Percentiles rank a stretch among this genome's conserved stretches.
Conservation (phyloP, 2,113 vertebrate genomes). For the Phyllopteryx taeniolatus region DNA sequence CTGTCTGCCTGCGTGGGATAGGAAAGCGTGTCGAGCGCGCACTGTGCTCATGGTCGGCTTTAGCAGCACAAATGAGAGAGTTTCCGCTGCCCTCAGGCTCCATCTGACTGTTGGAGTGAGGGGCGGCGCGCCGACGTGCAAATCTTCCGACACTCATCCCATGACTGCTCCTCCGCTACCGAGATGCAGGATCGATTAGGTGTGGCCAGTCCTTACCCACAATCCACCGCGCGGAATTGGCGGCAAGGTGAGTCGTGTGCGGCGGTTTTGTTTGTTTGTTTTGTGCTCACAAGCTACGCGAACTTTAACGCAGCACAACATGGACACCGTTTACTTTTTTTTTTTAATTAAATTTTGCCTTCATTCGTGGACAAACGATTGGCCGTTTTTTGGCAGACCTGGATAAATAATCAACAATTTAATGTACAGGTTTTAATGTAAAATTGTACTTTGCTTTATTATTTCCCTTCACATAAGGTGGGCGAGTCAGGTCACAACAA, state of each 20-base stretch:
- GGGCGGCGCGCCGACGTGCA: constrained; percentile 8
- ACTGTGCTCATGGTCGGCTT: constrained; percentile 1
- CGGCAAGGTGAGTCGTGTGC: background rate
- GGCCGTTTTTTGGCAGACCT: no score
- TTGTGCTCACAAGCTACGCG: background rate
- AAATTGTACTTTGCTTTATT: no score
- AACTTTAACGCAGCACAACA: background rate
- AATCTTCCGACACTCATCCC: background rate
- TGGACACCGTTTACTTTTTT: background rate
- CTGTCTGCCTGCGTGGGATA: background rate
- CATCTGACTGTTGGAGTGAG: constrained; percentile 30
- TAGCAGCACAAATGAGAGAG: constrained; percentile 4
- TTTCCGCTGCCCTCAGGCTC: constrained; percentile 20
- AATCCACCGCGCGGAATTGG: background rate
- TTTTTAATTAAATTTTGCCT: background rate
- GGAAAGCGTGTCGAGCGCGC: background rate
- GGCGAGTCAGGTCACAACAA: no score
- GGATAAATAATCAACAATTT: background rate
- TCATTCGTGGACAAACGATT: background rate
- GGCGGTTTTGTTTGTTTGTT: background rate
- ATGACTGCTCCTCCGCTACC: background rate
- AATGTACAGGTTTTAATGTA: background rate
- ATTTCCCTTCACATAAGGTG: no score
- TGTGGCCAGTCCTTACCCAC: background rate
- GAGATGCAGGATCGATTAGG: background rate